Evolutionary conservation across 2,888 invertebrate genomes (phyloP).

Genomic region (Cancer borealis): DNA sequence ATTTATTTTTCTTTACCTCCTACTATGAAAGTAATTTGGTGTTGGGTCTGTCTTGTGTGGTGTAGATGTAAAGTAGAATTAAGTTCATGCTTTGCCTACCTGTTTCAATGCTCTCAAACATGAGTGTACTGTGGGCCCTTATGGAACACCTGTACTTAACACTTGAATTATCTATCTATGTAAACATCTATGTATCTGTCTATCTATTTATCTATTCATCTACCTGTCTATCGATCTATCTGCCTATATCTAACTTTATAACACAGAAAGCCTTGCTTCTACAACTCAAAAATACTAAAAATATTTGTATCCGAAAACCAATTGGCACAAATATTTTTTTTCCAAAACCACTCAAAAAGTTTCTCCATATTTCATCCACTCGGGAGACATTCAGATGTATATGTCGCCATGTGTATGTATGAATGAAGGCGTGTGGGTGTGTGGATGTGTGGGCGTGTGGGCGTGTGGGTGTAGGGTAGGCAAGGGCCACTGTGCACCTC

Average conservation of each 20-base stretch:
- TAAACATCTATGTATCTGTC: background rate
- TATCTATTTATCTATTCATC: background rate
- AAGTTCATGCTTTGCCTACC: too few relatives aligned
- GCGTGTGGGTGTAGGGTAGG: background rate
- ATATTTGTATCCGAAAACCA: background rate
- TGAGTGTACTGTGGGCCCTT: too few relatives aligned
- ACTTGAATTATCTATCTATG: too few relatives aligned
- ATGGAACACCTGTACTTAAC: too few relatives aligned
- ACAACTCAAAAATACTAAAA: conserved; percentile 6
- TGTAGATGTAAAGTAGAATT: too few relatives aligned
- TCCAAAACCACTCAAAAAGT: conserved; percentile 8
- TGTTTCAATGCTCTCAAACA: too few relatives aligned
- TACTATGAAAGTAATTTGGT: background rate
- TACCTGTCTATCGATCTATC: background rate
- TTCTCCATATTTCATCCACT: conserved; percentile 34
- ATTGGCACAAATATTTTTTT: background rate
- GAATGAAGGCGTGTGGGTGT: background rate
- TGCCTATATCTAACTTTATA: background rate
- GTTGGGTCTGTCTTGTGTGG: too few relatives aligned
- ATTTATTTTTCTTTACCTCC: background rate
- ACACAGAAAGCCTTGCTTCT: background rate
- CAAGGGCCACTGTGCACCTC: background rate
- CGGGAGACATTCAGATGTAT: conserved; percentile 30
- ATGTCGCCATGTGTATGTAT: conserved; percentile 17
- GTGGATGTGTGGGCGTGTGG: background rate